Evolutionary conservation across 2,797 vertebrate species (phyloP).

Genomic region (Gobionotothen gibberifrons): DNA sequence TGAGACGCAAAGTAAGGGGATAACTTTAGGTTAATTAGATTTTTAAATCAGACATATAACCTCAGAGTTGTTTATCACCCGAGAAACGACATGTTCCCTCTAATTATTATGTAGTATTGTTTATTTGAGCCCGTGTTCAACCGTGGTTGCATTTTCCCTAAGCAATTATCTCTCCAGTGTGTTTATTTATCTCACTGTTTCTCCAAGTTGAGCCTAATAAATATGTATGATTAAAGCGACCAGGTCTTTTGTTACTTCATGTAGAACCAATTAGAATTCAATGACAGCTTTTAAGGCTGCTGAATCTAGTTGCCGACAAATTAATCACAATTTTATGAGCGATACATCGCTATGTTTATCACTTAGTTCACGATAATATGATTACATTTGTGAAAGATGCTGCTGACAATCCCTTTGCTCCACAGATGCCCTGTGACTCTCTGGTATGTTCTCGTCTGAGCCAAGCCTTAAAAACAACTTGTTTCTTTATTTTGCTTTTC

Average conservation of each 20-base stretch:
- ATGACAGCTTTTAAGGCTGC: conserved; percentile 85
- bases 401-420: conserved; percentile 28
- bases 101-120: conserved; percentile 68
- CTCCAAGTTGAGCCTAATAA: conserved; percentile 77
- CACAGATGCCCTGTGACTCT: neutral
- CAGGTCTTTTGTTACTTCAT: conserved; percentile 82
- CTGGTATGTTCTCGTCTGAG: conserved; percentile 12
- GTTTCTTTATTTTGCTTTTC: neutral
- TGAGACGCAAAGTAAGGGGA: conserved; percentile 19
- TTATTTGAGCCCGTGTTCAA: conserved; percentile 57
- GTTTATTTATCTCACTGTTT: conserved; percentile 70
- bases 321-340: conserved; percentile 88
- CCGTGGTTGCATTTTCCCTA: conserved; percentile 72
- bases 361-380: conserved; percentile 45
- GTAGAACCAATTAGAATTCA: conserved; percentile 90
- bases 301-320: conserved; percentile 84
- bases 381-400: conserved; percentile 31
- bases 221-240: conserved; percentile 89
- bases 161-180: conserved; percentile 69
- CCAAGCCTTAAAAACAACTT: neutral
- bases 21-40: conserved; percentile 39
- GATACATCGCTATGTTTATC: conserved; percentile 73
- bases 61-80: conserved; percentile 56
- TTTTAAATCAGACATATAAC: conserved; percentile 41
- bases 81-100: conserved; percentile 28